Base-by-base conservation (phyloP, 2,797 vertebrate species). In the Gymnocypris eckloni region DNA sequence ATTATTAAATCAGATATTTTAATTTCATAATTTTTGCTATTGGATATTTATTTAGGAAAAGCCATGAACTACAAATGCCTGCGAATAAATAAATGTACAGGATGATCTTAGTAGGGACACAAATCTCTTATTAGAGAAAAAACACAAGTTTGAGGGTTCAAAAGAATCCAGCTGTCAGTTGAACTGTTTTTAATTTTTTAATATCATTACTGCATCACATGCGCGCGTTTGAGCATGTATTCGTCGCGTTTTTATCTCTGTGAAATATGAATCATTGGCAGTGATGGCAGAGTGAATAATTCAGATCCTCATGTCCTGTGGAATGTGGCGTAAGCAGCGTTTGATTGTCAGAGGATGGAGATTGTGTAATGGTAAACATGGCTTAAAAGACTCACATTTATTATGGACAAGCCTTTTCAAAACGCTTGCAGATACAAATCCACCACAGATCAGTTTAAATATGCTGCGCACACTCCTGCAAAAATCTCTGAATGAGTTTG, bases 231-330 rank as follows among this genome's bases (percentile, higher is more conserved):
- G 54, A 69, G 25, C 61, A 15, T 59, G 52, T 37, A 61, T 33
- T 22, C 16, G 12, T 85, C 89, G 48, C n/a, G 18, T 76, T 52
- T 77, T 77, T 83, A 82, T 79, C 76, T 83, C 52, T 69, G 39
- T 92, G 93, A 94, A 95, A 95, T 91, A 91, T 86, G 79, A 88
- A 87, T 87, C 90, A 86, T 91, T 90, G 92, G 91, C 90, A 91
- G 92, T 93, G 93, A 95, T 87, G 92, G 96, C 88, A 90, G 89
- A 89, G 94, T 97, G 95, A 96, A 97, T 96, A 95, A 96, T 96
- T 97, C 94, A 97, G 85, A 94, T 92, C 90, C 91, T 92, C 89
- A 89, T 93, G 93, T 95, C 93, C 89, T 92, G 93, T 91, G 94
- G 93, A 95, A 95, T 96, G 94, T 95, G 93, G 93, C 93, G 91